Percentiles rank a stretch among this genome's conserved stretches.
These are phyloP conservation scores for Parotocinclus haroldoi DNA, from an alignment of 2,797 vertebrate species.

Conservation along the genomic window DNA sequence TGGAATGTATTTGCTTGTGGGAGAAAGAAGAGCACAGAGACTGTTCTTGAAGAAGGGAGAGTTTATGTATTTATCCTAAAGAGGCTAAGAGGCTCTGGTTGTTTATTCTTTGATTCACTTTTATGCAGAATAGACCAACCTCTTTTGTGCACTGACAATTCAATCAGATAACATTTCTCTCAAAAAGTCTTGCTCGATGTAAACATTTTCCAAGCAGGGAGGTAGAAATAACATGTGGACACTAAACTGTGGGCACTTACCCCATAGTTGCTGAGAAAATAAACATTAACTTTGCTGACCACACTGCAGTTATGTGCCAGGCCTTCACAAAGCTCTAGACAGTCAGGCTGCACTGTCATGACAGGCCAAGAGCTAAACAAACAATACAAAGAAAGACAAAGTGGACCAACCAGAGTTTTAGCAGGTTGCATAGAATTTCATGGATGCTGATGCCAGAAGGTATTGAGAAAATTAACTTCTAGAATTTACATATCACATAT, in stretches of 20 bases:
- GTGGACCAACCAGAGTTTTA: not conserved
- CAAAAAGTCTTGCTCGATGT: conserved; percentile 31
- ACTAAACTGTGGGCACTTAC: conserved; percentile 38
- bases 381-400: conserved; percentile 28
- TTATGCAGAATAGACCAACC: conserved; percentile 2
- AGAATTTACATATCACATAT: no score
- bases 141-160: conserved; percentile 9
- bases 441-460: not conserved
- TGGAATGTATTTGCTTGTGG: conserved; percentile 22
- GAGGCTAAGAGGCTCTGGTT: conserved; percentile 18
- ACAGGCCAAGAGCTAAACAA: conserved; percentile 37
- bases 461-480: no score
- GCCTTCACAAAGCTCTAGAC: no score
- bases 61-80: conserved; percentile 1
- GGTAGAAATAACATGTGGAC: conserved; percentile 36
- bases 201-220: conserved; percentile 36
- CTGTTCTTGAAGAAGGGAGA: conserved; percentile 5
- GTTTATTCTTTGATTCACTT: conserved; percentile 15
- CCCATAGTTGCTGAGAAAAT: conserved; percentile 41
- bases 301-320: conserved; percentile 13
- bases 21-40: conserved; percentile 1
- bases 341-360: no score
- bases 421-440: not conserved
- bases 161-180: conserved; percentile 30
- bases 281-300: conserved; percentile 35